A percentile compares a stretch with the other conserved stretches of the same genome.
These are phyloP conservation scores for Echinometra lucunter DNA, from an alignment of 53 echinoderm and acorn worm genomes.

Conservation along the genomic window DNA sequence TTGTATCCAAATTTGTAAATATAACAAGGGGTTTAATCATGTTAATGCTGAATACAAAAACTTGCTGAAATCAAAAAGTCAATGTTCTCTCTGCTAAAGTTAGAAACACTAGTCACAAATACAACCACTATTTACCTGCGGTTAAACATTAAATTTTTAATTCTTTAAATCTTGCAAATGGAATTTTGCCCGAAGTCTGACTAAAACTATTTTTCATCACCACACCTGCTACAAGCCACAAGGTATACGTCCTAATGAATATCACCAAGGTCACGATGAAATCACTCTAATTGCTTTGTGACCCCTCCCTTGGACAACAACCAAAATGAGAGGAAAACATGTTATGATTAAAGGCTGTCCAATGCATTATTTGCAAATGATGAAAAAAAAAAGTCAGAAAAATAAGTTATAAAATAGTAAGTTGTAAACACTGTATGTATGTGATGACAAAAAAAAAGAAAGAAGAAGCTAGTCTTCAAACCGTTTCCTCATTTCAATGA, in stretches of 20 bases:
- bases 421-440: neutral
- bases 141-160: neutral
- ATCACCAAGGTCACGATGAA: neutral
- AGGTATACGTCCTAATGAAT: neutral
- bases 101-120: neutral
- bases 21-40: neutral
- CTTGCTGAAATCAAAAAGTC: neutral
- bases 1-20: too few species aligned
- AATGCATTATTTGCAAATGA: neutral
- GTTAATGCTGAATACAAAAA: too few species aligned
- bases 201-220: neutral
- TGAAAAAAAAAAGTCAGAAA: neutral
- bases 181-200: neutral
- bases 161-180: neutral
- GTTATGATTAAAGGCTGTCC: neutral
- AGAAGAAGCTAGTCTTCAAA: too few species aligned
- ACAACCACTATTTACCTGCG: neutral
- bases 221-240: neutral
- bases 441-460: neutral
- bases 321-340: neutral
- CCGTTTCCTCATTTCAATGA: neutral
- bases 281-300: neutral
- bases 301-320: conserved; percentile 4
- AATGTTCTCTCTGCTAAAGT: neutral
- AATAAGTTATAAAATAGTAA: neutral